These are phyloP conservation scores for Drosophila tropicalis DNA, from an alignment of 1,140 invertebrate genomes.

Conservation along the genomic window DNA sequence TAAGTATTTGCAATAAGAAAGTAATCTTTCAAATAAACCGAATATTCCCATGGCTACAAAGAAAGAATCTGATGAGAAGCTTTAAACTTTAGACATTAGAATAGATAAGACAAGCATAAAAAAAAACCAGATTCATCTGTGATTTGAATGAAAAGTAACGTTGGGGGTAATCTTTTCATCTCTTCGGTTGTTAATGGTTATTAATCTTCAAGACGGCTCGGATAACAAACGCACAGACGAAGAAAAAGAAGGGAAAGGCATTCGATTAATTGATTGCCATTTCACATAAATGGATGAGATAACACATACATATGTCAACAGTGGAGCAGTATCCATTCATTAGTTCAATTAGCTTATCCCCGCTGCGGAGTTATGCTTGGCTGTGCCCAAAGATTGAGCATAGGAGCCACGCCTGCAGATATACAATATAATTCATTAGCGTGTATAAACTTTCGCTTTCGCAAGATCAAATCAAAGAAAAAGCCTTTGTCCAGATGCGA, in stretches of 20 bases:
- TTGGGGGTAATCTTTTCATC: no score
- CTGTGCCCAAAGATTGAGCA: constrained; percentile 19
- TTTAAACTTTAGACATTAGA: no score
- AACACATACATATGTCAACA: constrained; percentile 58
- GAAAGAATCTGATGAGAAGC: no score
- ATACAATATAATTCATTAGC: constrained; percentile 73
- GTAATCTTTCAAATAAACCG: no score
- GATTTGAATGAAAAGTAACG: background rate
- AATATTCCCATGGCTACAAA: no score
- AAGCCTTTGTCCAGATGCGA: constrained; percentile 39
- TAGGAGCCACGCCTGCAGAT: constrained; percentile 2
- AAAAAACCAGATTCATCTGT: background rate
- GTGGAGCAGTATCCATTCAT: constrained; percentile 57
- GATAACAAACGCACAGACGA: background rate
- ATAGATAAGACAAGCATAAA: background rate
- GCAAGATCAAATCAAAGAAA: constrained; percentile 77
- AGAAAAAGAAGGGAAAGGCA: constrained; percentile 2
- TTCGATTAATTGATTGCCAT: constrained; percentile 25
- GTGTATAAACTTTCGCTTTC: constrained; percentile 77
- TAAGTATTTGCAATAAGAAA: no score
- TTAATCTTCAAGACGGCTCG: background rate
- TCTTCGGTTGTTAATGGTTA: background rate
- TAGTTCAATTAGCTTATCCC: constrained; percentile 69
- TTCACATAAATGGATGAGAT: constrained; percentile 27
- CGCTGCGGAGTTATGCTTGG: constrained; percentile 23